phyloP scores from a whole-genome alignment of 2,888 invertebrate genomes.

The Limulus polyphemus region DNA sequence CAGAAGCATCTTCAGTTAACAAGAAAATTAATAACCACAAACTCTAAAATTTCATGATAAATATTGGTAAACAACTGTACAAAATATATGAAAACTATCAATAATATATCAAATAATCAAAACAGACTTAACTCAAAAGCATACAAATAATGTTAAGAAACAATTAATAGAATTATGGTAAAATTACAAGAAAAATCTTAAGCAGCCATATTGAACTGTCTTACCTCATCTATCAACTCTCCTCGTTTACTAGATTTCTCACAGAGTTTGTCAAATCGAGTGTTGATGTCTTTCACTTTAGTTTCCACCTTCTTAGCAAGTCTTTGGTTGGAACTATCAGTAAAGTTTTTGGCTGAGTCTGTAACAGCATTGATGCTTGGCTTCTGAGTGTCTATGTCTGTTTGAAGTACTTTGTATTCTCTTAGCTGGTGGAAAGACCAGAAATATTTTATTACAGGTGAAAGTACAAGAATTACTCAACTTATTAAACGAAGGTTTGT shows the following conservation, averaged over 20 bases:
- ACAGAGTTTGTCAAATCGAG: slow-evolving; percentile 69
- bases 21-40: too few relatives aligned
- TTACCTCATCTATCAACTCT: slow-evolving; percentile 66
- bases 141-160: too few relatives aligned
- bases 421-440: too few relatives aligned
- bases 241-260: slow-evolving; percentile 65
- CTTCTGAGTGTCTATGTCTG: slow-evolving; percentile 74
- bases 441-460: too few relatives aligned
- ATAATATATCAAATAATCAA: too few relatives aligned
- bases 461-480: too few relatives aligned
- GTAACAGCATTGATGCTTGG: slow-evolving; percentile 71
- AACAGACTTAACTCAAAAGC: too few relatives aligned
- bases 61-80: too few relatives aligned
- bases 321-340: slow-evolving; percentile 68
- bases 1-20: too few relatives aligned
- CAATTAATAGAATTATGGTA: slow-evolving; percentile 45
- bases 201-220: background rate
- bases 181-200: slow-evolving; percentile 34
- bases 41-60: too few relatives aligned
- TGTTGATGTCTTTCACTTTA: slow-evolving; percentile 72
- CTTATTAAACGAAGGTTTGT: too few relatives aligned
- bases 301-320: slow-evolving; percentile 80
- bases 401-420: slow-evolving; percentile 65
- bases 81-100: too few relatives aligned
- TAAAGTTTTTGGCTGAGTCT: slow-evolving; percentile 63